Conservation (phyloP, 2,888 invertebrate species). For the Willowsia nigromaculata region DNA sequence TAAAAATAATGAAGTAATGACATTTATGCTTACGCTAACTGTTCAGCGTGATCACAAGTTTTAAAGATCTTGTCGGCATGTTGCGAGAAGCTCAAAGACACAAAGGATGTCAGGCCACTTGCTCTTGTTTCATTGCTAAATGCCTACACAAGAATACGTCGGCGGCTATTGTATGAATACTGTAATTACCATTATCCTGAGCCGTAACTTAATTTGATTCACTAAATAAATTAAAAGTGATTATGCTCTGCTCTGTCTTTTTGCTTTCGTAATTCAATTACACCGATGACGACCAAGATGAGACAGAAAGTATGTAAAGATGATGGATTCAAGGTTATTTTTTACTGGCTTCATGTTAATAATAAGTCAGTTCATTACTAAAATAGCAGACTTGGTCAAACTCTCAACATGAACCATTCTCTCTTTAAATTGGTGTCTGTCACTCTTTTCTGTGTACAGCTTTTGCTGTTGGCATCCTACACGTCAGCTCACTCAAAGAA, state of each 20-base stretch:
- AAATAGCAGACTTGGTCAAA: neutral
- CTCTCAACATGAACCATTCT: neutral
- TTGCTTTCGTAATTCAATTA: neutral
- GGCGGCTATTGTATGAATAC: no score
- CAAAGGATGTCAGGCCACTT: no score
- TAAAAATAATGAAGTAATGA: no score
- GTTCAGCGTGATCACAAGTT: no score
- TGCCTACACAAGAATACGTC: no score
- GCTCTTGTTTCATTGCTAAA: no score
- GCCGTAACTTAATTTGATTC: neutral
- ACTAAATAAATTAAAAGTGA: neutral
- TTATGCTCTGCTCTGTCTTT: neutral
- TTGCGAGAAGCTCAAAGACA: no score
- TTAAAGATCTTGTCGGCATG: no score
- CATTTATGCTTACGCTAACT: no score
- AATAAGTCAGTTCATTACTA: constrained; percentile 5
- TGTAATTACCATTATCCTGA: neutral
- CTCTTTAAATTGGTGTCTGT: neutral
- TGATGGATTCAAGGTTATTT: neutral
- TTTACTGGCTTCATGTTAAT: neutral
- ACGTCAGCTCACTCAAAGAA: neutral
- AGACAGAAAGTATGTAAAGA: neutral
- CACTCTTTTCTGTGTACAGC: neutral
- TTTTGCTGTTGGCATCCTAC: neutral
- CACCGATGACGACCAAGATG: neutral